phyloP scores from a whole-genome alignment of 2,113 vertebrate genomes.

The Nansenia antarctica region DNA sequence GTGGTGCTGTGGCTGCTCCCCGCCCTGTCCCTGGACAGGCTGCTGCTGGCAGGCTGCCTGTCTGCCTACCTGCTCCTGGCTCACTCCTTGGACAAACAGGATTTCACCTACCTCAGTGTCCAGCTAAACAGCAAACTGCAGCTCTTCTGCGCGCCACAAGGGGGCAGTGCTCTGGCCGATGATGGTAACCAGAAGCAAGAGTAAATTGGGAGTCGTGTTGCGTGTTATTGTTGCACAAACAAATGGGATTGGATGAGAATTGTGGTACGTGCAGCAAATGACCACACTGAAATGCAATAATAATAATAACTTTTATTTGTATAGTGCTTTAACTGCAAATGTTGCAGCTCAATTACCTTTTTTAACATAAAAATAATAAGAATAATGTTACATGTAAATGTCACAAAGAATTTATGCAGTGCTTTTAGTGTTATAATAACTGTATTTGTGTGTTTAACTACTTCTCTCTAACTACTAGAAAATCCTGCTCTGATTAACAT shows the following conservation, averaged over 20 bases:
- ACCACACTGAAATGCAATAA: neutral
- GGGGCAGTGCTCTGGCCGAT: constrained; percentile 11
- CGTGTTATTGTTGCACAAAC: no score
- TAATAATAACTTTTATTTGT: no score
- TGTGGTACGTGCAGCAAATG: neutral
- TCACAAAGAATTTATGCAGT: neutral
- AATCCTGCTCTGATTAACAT: no score
- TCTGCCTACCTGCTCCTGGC: constrained; percentile 81
- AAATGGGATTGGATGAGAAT: no score
- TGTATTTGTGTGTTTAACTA: no score
- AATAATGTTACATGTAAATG: neutral
- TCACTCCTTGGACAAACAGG: constrained; percentile 85
- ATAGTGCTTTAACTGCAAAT: no score
- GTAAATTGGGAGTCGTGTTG: constrained; percentile 40
- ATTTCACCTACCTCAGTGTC: constrained; percentile 80
- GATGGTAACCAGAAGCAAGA: constrained; percentile 50
- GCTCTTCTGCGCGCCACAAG: constrained; percentile 66
- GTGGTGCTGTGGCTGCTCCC: constrained; percentile 87
- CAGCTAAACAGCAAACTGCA: constrained; percentile 81
- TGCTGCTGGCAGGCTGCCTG: constrained; percentile 79
- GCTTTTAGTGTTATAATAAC: no score
- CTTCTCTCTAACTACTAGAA: no score
- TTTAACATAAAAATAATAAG: neutral
- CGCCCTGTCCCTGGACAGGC: constrained; percentile 80
- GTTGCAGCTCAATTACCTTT: no score